A percentile compares a stretch with the other conserved stretches of the same genome.
These are phyloP conservation scores for Synanceia verrucosa DNA, from an alignment of 2,797 vertebrate species.

Conservation along the genomic window DNA sequence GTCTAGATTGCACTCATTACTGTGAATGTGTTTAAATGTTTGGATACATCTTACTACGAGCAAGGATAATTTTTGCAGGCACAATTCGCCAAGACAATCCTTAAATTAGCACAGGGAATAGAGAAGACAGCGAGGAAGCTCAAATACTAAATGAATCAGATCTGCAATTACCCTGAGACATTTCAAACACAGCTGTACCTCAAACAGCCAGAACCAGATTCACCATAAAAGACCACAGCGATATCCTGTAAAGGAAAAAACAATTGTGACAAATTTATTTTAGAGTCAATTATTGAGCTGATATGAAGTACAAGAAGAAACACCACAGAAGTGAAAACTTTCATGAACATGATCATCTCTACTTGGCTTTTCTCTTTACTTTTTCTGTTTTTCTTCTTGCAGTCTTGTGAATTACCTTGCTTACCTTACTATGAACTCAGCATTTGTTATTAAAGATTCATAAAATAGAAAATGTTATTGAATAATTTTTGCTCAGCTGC, in stretches of 20 bases:
- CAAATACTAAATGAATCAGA: not conserved
- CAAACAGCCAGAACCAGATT: not conserved
- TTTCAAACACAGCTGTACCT: not conserved
- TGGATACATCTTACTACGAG: conserved; percentile 7
- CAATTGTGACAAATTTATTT: conserved; percentile 16
- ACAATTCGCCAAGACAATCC: not conserved
- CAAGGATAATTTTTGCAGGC: not conserved
- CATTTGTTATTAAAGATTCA: not conserved
- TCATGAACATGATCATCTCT: not conserved
- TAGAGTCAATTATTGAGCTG: conserved; percentile 11
- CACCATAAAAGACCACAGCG: not conserved
- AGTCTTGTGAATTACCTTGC: not conserved
- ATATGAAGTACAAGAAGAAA: not conserved
- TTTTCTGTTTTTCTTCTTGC: not conserved
- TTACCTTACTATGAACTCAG: not conserved
- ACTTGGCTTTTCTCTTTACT: not conserved
- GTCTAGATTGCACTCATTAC: conserved; percentile 43
- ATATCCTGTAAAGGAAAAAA: conserved; percentile 5
- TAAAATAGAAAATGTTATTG: not conserved
- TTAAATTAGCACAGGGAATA: conserved; percentile 3
- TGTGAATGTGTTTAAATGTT: conserved; percentile 29
- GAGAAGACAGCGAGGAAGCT: not conserved
- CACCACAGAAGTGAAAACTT: not conserved
- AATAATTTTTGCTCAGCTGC: not conserved
- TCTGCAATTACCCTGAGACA: not conserved